phyloP scores from a whole-genome alignment of 2,888 invertebrate species.

The Cryptocheilus praepositus region DNA sequence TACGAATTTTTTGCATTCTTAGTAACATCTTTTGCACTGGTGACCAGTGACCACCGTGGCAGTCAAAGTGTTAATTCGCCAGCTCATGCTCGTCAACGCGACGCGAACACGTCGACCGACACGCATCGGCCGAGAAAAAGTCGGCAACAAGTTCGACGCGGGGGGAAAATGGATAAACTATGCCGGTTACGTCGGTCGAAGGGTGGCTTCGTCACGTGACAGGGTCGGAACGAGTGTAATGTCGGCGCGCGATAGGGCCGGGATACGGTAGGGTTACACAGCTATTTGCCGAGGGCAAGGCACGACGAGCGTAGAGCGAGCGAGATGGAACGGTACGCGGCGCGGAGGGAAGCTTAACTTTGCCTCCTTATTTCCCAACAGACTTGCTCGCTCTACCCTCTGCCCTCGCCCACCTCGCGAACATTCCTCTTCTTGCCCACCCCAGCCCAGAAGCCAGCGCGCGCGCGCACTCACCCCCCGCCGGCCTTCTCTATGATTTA shows the following conservation, averaged over 20 bases:
- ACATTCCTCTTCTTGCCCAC: constrained; percentile 56
- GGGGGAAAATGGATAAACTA: constrained; percentile 52
- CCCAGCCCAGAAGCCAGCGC: constrained; percentile 9
- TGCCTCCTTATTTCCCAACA: constrained; percentile 74
- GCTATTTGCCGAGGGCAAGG: constrained; percentile 68
- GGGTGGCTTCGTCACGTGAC: constrained; percentile 53
- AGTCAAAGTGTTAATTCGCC: too few relatives aligned
- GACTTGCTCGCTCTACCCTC: constrained; percentile 62
- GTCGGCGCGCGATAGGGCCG: constrained; percentile 47
- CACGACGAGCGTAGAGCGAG: constrained; percentile 38
- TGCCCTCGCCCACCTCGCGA: constrained; percentile 47
- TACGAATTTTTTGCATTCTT: too few relatives aligned
- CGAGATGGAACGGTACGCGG: background rate
- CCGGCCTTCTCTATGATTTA: constrained; percentile 65
- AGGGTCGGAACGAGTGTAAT: constrained; percentile 41
- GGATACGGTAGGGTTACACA: constrained; percentile 64
- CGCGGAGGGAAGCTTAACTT: constrained; percentile 63
- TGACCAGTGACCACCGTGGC: too few relatives aligned
- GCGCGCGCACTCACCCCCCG: constrained; percentile 21
- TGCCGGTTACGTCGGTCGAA: constrained; percentile 38
- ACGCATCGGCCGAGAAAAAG: constrained; percentile 16
- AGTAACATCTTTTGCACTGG: too few relatives aligned
- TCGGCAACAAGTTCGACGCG: constrained; percentile 27
- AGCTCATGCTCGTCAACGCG: too few relatives aligned
- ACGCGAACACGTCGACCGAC: too few relatives aligned